Conservation (phyloP, 2,113 vertebrate genomes). For the Bubalus kerabau region DNA sequence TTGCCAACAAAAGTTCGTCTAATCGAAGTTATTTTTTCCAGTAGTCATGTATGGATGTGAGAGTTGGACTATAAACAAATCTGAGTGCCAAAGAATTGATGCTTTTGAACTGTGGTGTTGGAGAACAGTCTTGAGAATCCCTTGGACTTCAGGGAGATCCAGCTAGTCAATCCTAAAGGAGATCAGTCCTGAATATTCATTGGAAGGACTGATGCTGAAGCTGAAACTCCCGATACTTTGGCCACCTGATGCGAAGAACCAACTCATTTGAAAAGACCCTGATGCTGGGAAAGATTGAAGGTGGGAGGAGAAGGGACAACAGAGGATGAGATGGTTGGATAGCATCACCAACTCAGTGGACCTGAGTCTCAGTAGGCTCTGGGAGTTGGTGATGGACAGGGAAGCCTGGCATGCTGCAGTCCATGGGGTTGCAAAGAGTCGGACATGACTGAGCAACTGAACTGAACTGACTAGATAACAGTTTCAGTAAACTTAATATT, state of each 20-base stretch:
- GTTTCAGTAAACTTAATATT: neutral
- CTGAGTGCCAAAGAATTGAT: neutral
- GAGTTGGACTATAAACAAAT: neutral
- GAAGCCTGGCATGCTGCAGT: neutral
- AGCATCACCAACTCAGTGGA: neutral
- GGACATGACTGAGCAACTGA: neutral
- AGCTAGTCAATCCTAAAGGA: neutral
- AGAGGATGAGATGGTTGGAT: neutral
- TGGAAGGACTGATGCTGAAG: neutral
- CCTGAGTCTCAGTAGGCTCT: neutral
- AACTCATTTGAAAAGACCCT: neutral
- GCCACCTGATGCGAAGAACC: neutral
- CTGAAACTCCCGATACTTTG: neutral
- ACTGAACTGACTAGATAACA: neutral
- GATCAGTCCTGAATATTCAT: neutral
- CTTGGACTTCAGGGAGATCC: neutral
- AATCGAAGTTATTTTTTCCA: neutral
- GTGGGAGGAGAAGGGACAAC: neutral
- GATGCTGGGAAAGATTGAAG: neutral
- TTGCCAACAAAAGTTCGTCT: neutral
- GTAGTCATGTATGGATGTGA: neutral
- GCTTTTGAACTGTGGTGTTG: neutral
- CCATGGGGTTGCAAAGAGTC: neutral
- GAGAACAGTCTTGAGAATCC: neutral
- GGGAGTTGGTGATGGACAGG: neutral